phyloP scores from a whole-genome alignment of 2,888 invertebrate species.

The Athalia circularis region DNA sequence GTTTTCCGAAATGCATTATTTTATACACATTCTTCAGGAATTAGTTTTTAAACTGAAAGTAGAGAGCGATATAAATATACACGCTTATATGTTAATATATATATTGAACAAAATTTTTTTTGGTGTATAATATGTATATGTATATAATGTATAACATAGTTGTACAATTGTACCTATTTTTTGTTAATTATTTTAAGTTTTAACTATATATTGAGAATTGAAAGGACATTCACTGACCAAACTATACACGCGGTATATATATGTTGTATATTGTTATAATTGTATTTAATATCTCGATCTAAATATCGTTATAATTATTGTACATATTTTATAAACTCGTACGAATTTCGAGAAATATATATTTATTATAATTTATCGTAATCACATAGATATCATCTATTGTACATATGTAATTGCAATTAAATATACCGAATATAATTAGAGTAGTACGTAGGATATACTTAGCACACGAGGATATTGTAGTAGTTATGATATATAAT shows the following conservation, averaged over 20 bases:
- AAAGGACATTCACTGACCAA: too few relatives aligned
- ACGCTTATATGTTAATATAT: background rate
- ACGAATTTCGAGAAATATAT: too few relatives aligned
- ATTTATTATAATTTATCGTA: too few relatives aligned
- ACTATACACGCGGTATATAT: background rate
- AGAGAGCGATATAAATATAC: conserved; percentile 1
- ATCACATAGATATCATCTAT: too few relatives aligned
- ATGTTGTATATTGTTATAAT: background rate
- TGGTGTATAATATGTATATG: background rate
- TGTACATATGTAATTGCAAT: too few relatives aligned
- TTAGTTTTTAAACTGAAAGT: conserved; percentile 8
- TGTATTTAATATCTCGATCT: background rate
- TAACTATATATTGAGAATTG: too few relatives aligned
- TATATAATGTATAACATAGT: background rate
- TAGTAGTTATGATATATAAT: too few relatives aligned
- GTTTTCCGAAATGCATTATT: conserved; percentile 44
- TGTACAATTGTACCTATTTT: background rate
- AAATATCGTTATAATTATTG: background rate
- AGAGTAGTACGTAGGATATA: too few relatives aligned
- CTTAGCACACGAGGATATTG: too few relatives aligned
- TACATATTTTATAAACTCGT: too few relatives aligned
- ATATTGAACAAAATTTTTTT: background rate
- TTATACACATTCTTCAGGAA: conserved; percentile 35
- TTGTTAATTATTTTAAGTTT: background rate
- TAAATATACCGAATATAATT: too few relatives aligned